phyloP scores from a whole-genome alignment of 1,140 invertebrate genomes.

The Meloidogyne exigua region DNA sequence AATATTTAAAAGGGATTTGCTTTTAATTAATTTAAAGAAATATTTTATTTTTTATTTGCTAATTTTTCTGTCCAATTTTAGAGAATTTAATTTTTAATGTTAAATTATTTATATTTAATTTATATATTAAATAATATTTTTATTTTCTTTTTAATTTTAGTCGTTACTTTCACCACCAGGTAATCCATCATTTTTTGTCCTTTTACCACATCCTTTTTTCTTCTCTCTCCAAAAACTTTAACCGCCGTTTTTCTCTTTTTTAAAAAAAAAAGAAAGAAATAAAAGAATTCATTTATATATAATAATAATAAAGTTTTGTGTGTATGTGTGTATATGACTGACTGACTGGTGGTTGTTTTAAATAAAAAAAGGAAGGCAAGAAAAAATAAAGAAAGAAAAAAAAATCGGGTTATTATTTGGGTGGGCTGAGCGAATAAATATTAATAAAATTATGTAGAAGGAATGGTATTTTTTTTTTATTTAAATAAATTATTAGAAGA shows the following conservation, averaged over 20 bases:
- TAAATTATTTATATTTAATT: not conserved
- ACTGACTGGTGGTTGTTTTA: not conserved
- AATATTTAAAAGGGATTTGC: no score
- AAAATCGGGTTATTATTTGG: not conserved
- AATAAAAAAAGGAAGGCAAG: no score
- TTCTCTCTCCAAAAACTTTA: no score
- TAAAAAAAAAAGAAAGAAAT: no score
- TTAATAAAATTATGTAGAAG: not conserved
- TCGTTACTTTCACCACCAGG: constrained; percentile 14
- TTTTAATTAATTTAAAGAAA: no score
- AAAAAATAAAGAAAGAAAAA: not conserved
- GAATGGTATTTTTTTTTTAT: not conserved
- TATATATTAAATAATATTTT: not conserved
- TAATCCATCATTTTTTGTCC: constrained; percentile 20
- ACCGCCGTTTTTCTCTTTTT: not conserved
- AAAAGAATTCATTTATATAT: no score
- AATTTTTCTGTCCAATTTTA: no score
- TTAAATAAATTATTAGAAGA: no score
- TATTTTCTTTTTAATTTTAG: not conserved
- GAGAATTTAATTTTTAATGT: no score
- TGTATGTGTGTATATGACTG: not conserved
- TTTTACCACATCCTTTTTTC: not conserved
- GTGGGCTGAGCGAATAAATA: not conserved
- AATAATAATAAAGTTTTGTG: no score
- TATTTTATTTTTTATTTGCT: no score